Evolutionary conservation across 2,888 invertebrate species (phyloP).

Genomic region (Chelonus formosanus): DNA sequence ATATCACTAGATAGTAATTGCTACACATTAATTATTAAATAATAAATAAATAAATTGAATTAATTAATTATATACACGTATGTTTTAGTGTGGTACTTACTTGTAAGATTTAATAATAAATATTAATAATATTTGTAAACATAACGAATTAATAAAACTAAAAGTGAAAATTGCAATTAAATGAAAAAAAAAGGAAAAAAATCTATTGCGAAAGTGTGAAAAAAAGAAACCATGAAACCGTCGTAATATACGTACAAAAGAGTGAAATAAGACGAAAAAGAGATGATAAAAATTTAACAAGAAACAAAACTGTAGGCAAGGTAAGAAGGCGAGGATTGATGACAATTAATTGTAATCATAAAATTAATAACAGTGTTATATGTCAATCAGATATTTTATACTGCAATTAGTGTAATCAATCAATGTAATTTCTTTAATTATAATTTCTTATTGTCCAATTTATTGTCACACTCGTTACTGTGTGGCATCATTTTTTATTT

Average conservation of each 20-base stretch:
- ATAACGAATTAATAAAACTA: slow-evolving; percentile 14
- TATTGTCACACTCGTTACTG: too few relatives aligned
- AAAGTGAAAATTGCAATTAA: slow-evolving; percentile 14
- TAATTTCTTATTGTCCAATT: too few relatives aligned
- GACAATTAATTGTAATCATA: slow-evolving; percentile 9
- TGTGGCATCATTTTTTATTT: too few relatives aligned
- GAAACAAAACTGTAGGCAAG: slow-evolving; percentile 19
- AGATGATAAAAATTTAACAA: too few relatives aligned
- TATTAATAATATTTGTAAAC: slow-evolving; percentile 22
- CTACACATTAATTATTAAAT: slow-evolving; percentile 40
- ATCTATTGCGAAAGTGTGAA: too few relatives aligned
- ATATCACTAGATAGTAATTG: slow-evolving; percentile 61
- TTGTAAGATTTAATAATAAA: neutral
- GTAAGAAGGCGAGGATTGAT: slow-evolving; percentile 20
- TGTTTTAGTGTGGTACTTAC: slow-evolving; percentile 5
- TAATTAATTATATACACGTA: slow-evolving; percentile 21
- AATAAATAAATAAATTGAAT: slow-evolving; percentile 18
- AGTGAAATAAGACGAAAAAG: too few relatives aligned
- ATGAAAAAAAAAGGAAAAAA: neutral
- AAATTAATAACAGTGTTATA: slow-evolving; percentile 37
- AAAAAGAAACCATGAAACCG: too few relatives aligned
- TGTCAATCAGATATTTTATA: slow-evolving; percentile 60
- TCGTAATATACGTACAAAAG: too few relatives aligned
- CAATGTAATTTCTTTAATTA: too few relatives aligned
- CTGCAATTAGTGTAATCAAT: slow-evolving; percentile 41